Conservation (phyloP, 1,140 invertebrate genomes). For the Globodera rostochiensis region DNA sequence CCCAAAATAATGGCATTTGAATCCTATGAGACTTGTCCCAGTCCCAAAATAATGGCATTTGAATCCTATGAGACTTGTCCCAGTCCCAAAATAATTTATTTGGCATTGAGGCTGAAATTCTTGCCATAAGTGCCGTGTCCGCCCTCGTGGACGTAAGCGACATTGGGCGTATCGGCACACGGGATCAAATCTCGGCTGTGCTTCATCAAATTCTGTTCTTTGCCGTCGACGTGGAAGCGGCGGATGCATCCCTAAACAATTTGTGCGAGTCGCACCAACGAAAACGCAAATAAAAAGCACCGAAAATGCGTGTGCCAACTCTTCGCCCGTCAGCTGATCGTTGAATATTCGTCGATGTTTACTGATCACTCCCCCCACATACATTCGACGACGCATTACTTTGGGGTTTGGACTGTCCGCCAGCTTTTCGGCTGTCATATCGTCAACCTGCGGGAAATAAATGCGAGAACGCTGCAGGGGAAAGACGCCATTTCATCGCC, state of each 20-base stretch:
- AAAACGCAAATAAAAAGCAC: not conserved
- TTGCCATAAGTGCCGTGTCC: conserved; percentile 45
- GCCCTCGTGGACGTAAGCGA: conserved; percentile 53
- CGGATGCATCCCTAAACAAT: conserved; percentile 51
- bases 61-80: too few relatives aligned
- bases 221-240: conserved; percentile 53
- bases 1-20: too few relatives aligned
- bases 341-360: conserved; percentile 53
- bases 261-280: not conserved
- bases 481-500: not conserved
- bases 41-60: too few relatives aligned
- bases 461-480: not conserved
- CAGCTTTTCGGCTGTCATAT: conserved; percentile 37
- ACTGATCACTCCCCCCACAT: conserved; percentile 63
- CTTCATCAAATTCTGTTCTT: conserved; percentile 38
- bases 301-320: conserved; percentile 20
- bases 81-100: not conserved
- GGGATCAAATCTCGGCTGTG: conserved; percentile 51
- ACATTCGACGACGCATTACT: conserved; percentile 61
- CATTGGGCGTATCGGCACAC: conserved; percentile 36
- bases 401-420: conserved; percentile 55
- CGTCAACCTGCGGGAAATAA: conserved; percentile 47
- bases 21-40: too few relatives aligned
- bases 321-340: conserved; percentile 17
- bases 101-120: not conserved